Evolutionary conservation across 2,888 invertebrate species (phyloP).

Genomic region (Archips crataeganus): DNA sequence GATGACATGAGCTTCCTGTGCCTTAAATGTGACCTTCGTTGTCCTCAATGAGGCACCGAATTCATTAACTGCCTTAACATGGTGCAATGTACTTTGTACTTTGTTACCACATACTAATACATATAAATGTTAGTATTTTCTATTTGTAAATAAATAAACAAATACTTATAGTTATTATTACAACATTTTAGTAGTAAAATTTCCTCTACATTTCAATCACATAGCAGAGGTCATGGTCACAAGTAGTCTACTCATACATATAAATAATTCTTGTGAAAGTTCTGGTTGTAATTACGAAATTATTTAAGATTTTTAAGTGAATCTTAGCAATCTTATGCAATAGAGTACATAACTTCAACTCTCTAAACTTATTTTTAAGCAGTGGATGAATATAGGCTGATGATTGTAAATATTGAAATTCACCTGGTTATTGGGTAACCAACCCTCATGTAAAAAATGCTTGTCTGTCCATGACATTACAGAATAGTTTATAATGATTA

Average conservation of each 20-base stretch:
- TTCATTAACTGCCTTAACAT: conserved; percentile 12
- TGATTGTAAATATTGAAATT: too few relatives aligned
- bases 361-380: too few relatives aligned
- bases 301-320: neutral
- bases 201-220: too few relatives aligned
- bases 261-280: too few relatives aligned
- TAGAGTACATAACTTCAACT: neutral
- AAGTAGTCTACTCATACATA: too few relatives aligned
- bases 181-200: too few relatives aligned
- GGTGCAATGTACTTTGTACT: conserved; percentile 40
- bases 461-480: too few relatives aligned
- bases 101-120: neutral
- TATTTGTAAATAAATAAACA: conserved; percentile 12
- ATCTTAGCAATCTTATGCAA: neutral
- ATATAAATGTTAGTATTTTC: neutral
- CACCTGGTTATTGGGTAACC: too few relatives aligned
- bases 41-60: conserved; percentile 19
- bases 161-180: neutral
- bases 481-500: too few relatives aligned
- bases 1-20: conserved; percentile 43
- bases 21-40: conserved; percentile 24
- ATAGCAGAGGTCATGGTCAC: too few relatives aligned
- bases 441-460: too few relatives aligned
- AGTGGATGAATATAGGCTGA: too few relatives aligned
- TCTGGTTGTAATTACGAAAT: neutral